Base-by-base conservation (phyloP, 92 coral and sea anemone genomes). In the Palythoa grandis region DNA sequence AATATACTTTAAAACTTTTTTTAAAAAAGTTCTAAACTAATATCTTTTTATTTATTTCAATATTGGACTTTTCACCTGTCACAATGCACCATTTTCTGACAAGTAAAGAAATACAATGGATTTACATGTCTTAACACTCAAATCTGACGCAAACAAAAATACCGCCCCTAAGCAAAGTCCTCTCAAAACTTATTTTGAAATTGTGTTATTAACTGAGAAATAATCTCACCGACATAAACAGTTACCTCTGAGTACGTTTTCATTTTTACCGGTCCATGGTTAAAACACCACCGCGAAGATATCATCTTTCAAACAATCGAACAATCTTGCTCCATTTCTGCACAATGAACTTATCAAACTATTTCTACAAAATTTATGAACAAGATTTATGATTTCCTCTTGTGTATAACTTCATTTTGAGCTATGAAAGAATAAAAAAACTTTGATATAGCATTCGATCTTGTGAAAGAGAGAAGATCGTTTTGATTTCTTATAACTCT, bases 41-140 rank as follows among this genome's bases (percentile, higher is more conserved):
- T 23, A 80, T 43, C 43, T 43, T 65, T 19, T 24, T 67, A 66
- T 66, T 80, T 66, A 38, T 65, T 4, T 43, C 74, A 65, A 66
- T 80, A 80, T 80, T 80, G 85, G 85, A 80, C 85, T 65, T 65
- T 50, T 65, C 74, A 63, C 22, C 58, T 63, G 35, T 25, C 60
- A 80, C 85, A 66, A 80, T 63, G 71, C 74, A 23, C 60, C 7
- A 67, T 11, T 47, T 66, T 66, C 39, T 48, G 85, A 74, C 85
- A 43, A 80, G 50, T 7, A 56, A 16, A 54, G 56, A 7, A 63
- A 9, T 20, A 79, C 84, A 79, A 78, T 58, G 35, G 70, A n/a
- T 13, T 35, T 20, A 15, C 83, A 56, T 78, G 66, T 78, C 53
- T 78, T 60, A 68, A 22, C 71, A 58, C 71, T 60, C 85, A 47